Evolutionary conservation across 2,797 vertebrate genomes (phyloP), one percentile per base, ranked within the genome.

Genomic region (Rousettus madagascariensis): DNA sequence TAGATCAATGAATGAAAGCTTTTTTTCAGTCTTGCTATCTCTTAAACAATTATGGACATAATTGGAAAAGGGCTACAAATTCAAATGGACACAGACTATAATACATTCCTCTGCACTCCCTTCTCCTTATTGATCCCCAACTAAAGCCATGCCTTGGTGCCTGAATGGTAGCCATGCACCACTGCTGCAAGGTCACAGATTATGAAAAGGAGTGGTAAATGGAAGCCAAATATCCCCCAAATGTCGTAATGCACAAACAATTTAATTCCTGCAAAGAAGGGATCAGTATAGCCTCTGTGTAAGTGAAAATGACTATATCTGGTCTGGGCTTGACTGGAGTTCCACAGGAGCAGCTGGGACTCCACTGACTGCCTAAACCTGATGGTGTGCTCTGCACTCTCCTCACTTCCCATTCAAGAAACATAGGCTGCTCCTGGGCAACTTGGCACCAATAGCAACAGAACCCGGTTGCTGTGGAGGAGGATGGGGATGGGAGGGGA

Each of bases 1-100:
- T 97, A 98, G 98, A 98, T 98, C 98, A 98, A 98, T 86, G 97
- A 98, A 98, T 98, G 98, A 97, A 98, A 98, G 97, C 96, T 97
- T 97, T 61, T 86, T 85, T 97, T 97, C 97, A 98, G 97, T 98
- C 97, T 97, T 96, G 96, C 97, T 98, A 98, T 97, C 97, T 98
- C 97, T 98, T 98, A 97, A 98, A 98, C 98, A 98, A 98, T 98
- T 98, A 98, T 94, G 49, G 82, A 95, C 97, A 93, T 98, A 98
- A 98, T 98, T 98, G 98, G 97, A 98, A 98, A 97, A 92, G 95
- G 97, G 95, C 95, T 96, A 96, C 97, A 97, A 97, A 98, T 97
- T 98, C 97, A 97, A 98, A 98, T 98, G 96, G 97, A 98, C 97
- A 97, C 93, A 95, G 88, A 97, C 97, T 71, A 97, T 97, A 97